phyloP scores from a whole-genome alignment of 2,888 invertebrate species.

The Heliconius ismenius region DNA sequence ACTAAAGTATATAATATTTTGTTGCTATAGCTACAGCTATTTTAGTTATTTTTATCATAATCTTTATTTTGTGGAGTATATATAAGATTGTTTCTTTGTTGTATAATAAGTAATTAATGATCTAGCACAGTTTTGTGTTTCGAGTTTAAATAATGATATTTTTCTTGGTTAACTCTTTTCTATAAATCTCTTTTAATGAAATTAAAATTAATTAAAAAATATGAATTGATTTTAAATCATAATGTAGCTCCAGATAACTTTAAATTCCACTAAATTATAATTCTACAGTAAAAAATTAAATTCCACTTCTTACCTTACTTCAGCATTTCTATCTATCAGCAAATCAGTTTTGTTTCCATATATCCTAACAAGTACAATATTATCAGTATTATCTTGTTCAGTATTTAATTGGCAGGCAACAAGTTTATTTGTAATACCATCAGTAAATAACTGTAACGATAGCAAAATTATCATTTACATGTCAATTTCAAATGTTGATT shows the following conservation, averaged over 20 bases:
- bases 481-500: not conserved
- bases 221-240: not conserved
- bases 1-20: too few relatives aligned
- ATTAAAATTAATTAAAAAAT: not conserved
- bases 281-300: not conserved
- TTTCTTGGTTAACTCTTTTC: too few relatives aligned
- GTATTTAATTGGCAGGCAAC: constrained; percentile 86
- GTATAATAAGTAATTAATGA: not conserved
- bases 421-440: constrained; percentile 96
- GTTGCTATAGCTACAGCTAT: too few relatives aligned
- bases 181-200: too few relatives aligned
- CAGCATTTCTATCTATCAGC: constrained; percentile 93
- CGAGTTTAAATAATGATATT: too few relatives aligned
- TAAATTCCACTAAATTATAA: not conserved
- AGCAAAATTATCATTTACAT: constrained; percentile 22
- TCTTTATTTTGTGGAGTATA: not conserved
- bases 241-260: not conserved
- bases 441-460: constrained; percentile 89
- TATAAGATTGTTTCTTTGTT: not conserved
- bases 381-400: constrained; percentile 65
- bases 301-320: constrained; percentile 82
- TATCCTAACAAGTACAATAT: constrained; percentile 91
- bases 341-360: constrained; percentile 97
- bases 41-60: not conserved
- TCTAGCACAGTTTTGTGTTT: not conserved